phyloP scores from a whole-genome alignment of 2,113 vertebrate genomes.

The Brienomyrus brachyistius region DNA sequence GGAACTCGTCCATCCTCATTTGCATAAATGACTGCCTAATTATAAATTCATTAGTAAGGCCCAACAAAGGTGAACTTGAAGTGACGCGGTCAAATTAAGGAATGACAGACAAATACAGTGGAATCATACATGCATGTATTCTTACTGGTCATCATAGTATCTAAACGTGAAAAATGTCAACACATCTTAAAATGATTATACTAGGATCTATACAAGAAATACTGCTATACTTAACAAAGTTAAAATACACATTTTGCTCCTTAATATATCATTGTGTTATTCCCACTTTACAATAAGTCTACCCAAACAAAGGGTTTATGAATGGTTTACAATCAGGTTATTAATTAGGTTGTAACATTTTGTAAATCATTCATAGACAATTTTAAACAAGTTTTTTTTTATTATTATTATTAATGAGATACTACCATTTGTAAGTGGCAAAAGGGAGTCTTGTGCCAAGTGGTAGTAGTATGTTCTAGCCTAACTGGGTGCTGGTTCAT shows the following conservation, averaged over 20 bases:
- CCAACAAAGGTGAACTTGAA: not conserved
- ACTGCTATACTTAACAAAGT: not conserved
- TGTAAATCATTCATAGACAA: not conserved
- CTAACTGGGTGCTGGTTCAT: not conserved
- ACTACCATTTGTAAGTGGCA: not conserved
- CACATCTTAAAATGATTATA: not conserved
- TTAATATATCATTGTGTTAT: not conserved
- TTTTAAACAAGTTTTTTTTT: not conserved
- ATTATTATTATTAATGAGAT: not conserved
- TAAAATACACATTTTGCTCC: not conserved
- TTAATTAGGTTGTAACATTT: not conserved
- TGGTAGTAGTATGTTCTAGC: not conserved
- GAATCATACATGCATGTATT: not conserved
- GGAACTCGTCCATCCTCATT: not conserved
- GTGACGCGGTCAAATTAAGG: not conserved
- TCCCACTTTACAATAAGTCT: not conserved
- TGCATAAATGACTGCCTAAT: not conserved
- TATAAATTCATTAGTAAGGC: not conserved
- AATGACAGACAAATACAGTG: not conserved
- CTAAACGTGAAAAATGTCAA: not conserved
- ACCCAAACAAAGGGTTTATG: not conserved
- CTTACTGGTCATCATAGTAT: not conserved
- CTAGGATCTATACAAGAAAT: not conserved
- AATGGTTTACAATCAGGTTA: not conserved
- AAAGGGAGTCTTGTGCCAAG: not conserved